Percentiles rank a stretch among this genome's conserved stretches.
Evolutionary conservation across 2,797 vertebrate genomes (phyloP).

Genomic region (Acrossocheilus wenchowensis): DNA sequence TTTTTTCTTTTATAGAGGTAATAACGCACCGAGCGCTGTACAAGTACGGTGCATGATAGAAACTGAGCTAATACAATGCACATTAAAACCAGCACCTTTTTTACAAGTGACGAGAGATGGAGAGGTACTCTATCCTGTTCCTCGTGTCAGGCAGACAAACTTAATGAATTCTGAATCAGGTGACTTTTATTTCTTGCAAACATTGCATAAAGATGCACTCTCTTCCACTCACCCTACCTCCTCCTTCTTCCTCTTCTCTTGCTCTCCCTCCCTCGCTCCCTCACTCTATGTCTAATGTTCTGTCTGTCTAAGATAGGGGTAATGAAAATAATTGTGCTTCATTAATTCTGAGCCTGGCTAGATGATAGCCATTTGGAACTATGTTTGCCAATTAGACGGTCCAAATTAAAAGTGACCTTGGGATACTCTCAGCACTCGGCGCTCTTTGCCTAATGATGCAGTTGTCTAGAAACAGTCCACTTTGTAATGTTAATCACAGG

Average conservation of each 20-base stretch:
- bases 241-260: constrained; percentile 35
- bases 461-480: constrained; percentile 83
- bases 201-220: constrained; percentile 76
- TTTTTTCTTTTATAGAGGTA: constrained; percentile 83
- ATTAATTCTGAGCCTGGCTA: constrained; percentile 95
- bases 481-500: constrained; percentile 86
- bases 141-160: constrained; percentile 71
- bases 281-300: constrained; percentile 83
- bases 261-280: constrained; percentile 63
- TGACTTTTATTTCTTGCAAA: constrained; percentile 81
- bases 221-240: constrained; percentile 43
- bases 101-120: constrained; percentile 76
- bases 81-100: constrained; percentile 79
- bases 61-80: constrained; percentile 79
- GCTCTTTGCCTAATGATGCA: constrained; percentile 90
- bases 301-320: constrained; percentile 88
- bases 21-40: constrained; percentile 78
- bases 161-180: constrained; percentile 83
- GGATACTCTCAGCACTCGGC: constrained; percentile 86
- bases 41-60: constrained; percentile 72
- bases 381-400: constrained; percentile 98
- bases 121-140: constrained; percentile 75
- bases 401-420: constrained; percentile 99
- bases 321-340: constrained; percentile 98
- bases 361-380: constrained; percentile 98